phyloP scores from a whole-genome alignment of 2,113 vertebrate genomes.

The Microcebus lehilahytsara region DNA sequence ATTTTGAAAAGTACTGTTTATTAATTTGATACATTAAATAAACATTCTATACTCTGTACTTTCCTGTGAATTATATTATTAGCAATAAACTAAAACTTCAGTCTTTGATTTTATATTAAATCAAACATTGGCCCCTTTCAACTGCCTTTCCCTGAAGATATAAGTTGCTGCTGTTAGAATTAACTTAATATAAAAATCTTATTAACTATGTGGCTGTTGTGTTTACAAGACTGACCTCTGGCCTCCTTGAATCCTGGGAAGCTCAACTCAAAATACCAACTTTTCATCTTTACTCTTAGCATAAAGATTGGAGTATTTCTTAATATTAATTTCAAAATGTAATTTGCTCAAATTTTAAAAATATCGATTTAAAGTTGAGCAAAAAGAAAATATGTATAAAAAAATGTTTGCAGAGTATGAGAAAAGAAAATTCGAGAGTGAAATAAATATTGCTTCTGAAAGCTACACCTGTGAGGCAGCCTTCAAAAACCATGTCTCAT shows the following conservation, averaged over 20 bases:
- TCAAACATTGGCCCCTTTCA: not conserved
- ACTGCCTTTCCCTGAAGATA: not conserved
- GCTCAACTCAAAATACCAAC: not conserved
- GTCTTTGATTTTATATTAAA: constrained; percentile 15
- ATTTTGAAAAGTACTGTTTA: not conserved
- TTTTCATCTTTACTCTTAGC: not conserved
- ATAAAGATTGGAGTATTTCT: constrained; percentile 22
- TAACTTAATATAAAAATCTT: not conserved
- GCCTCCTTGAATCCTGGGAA: not conserved
- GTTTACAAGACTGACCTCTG: not conserved
- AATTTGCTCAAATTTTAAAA: not conserved
- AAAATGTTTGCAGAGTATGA: constrained; percentile 43
- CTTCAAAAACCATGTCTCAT: constrained; percentile 16
- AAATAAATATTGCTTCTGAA: constrained; percentile 59
- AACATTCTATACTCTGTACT: not conserved
- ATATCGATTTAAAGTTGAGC: not conserved
- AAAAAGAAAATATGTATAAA: constrained; percentile 25
- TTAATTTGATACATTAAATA: not conserved
- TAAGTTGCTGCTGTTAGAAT: not conserved
- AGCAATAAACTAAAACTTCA: not conserved
- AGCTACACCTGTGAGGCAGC: constrained; percentile 60
- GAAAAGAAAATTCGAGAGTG: constrained; percentile 42
- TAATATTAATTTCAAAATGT: constrained; percentile 46
- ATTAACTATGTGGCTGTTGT: not conserved
- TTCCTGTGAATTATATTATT: not conserved